phyloP scores from a whole-genome alignment of 2,888 invertebrate species.

The Andrena bucephala region DNA sequence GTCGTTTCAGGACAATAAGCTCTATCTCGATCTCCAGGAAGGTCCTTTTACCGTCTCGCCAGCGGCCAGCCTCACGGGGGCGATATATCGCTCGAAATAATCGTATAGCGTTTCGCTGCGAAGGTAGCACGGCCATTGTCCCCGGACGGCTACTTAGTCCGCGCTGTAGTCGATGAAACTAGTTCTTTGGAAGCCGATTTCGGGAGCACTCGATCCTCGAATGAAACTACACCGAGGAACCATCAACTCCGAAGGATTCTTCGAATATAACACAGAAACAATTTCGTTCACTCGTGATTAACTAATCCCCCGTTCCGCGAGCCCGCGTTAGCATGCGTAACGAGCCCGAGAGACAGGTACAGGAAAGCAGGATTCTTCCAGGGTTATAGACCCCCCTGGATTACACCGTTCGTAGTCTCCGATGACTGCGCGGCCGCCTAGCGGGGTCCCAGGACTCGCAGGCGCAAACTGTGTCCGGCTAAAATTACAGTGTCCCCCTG shows the following conservation, averaged over 20 bases:
- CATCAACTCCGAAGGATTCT: neutral
- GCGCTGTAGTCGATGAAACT: slow-evolving; percentile 44
- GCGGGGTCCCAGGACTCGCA: neutral
- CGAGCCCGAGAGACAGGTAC: slow-evolving; percentile 44
- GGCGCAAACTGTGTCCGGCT: slow-evolving; percentile 30
- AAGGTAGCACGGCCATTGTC: slow-evolving; percentile 71
- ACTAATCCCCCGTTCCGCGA: slow-evolving; percentile 23
- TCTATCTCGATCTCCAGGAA: slow-evolving; percentile 79
- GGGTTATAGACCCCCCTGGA: slow-evolving; percentile 55
- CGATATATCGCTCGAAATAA: slow-evolving; percentile 75
- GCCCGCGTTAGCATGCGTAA: slow-evolving; percentile 23
- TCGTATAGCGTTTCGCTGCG: slow-evolving; percentile 75
- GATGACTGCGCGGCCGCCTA: slow-evolving; percentile 3
- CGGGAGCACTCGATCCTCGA: neutral
- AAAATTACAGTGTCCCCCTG: slow-evolving; percentile 46
- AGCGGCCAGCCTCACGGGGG: slow-evolving; percentile 71
- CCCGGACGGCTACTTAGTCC: slow-evolving; percentile 59
- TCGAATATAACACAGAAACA: too few species aligned
- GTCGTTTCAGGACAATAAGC: slow-evolving; percentile 80
- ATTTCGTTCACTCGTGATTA: neutral
- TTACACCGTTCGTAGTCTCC: slow-evolving; percentile 41
- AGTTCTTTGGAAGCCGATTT: slow-evolving; percentile 2
- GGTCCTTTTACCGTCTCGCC: slow-evolving; percentile 77
- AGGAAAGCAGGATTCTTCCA: slow-evolving; percentile 52
- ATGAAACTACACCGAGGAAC: neutral